These are phyloP conservation scores for Dicaeum eximium DNA, from an alignment of 2,113 vertebrate genomes.

Conservation along the genomic window DNA sequence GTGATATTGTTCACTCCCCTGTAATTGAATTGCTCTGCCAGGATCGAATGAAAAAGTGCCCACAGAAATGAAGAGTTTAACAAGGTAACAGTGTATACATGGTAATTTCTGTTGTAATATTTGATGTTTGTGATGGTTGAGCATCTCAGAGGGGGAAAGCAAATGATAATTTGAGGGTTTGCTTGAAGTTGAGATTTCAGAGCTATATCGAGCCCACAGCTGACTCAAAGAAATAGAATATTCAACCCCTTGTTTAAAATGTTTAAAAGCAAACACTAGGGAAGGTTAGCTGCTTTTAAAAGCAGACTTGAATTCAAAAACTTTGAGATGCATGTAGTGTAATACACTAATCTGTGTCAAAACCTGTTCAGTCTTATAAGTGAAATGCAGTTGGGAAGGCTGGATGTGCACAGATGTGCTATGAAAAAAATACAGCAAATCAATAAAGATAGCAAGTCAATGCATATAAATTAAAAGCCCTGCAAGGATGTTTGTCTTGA, in stretches of 20 bases:
- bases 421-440: background rate
- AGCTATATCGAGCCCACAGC: background rate
- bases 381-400: background rate
- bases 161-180: background rate
- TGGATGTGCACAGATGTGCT: background rate
- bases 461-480: background rate
- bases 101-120: conserved; percentile 1
- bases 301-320: background rate
- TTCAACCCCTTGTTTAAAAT: background rate
- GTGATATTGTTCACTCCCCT: conserved; percentile 6
- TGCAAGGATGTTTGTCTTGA: background rate
- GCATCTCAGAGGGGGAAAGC: background rate
- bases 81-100: background rate
- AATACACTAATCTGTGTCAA: background rate
- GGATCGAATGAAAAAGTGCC: background rate
- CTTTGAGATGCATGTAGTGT: background rate
- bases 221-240: background rate
- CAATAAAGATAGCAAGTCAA: background rate
- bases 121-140: background rate
- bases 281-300: background rate
- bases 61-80: conserved; percentile 23
- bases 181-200: background rate
- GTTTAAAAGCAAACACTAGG: background rate
- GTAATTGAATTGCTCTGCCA: conserved; percentile 50
- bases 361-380: background rate